These are phyloP conservation scores for Narcine bancroftii DNA, from an alignment of 2,113 vertebrate species.

Conservation along the genomic window DNA sequence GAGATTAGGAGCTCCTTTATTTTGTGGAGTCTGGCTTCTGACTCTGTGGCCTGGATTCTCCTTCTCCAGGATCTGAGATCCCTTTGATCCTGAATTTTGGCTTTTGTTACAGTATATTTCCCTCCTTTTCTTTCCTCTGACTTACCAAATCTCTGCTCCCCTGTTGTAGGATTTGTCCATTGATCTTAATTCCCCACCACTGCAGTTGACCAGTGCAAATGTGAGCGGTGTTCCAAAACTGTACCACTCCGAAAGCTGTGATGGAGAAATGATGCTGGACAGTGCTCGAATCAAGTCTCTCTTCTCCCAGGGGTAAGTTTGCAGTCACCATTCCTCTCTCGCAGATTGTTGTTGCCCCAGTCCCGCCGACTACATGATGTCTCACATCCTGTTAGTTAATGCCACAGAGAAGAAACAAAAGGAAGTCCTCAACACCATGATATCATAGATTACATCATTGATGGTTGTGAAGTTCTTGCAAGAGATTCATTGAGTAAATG, in stretches of 20 bases:
- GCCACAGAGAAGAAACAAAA: neutral
- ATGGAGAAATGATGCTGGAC: slow-evolving; percentile 19
- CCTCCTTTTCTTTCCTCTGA: neutral
- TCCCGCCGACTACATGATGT: neutral
- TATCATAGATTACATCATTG: neutral
- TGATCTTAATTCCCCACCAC: neutral
- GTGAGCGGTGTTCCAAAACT: neutral
- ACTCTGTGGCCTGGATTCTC: neutral
- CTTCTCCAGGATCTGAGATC: neutral
- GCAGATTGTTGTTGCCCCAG: neutral
- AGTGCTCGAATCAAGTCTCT: neutral
- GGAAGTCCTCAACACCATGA: neutral
- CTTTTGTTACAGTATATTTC: neutral
- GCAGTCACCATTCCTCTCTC: neutral
- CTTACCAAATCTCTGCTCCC: neutral
- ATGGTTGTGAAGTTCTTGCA: neutral
- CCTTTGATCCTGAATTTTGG: neutral
- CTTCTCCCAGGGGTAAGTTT: slow-evolving; percentile 22
- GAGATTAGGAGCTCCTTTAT: too few species aligned
- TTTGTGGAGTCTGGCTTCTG: neutral
- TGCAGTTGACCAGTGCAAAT: neutral
- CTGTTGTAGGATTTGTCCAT: slow-evolving; percentile 12
- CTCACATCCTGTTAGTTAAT: neutral
- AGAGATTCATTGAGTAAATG: too few species aligned
- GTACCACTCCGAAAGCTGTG: slow-evolving; percentile 6